Percentiles rank a stretch among this genome's conserved stretches.
phyloP scores from a whole-genome alignment of 2,888 invertebrate species.

The Eledona agricola region DNA sequence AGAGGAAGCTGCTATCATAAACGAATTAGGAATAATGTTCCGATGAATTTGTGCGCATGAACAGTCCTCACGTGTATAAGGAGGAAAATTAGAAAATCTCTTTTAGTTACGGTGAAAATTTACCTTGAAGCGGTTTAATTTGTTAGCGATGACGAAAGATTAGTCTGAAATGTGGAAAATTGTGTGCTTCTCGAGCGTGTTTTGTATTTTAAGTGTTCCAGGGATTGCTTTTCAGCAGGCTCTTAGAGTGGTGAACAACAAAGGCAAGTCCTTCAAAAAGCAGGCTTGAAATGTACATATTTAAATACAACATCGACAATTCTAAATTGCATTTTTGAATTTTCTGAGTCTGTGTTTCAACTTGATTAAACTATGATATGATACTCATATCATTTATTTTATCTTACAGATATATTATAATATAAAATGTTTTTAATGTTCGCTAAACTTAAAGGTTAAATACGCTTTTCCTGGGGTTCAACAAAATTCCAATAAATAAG shows the following conservation, averaged over 20 bases:
- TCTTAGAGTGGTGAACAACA: conserved; percentile 2
- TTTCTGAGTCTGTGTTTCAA: no score
- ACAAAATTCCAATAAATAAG: no score
- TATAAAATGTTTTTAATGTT: no score
- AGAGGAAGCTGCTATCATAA: not conserved
- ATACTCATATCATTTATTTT: no score
- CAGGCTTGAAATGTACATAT: not conserved
- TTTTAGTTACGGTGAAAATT: conserved; percentile 30
- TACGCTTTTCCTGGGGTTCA: no score
- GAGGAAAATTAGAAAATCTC: conserved; percentile 37
- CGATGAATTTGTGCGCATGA: conserved; percentile 28
- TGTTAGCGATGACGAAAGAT: not conserved
- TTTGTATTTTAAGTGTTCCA: conserved; percentile 1
- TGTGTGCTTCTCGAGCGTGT: conserved; percentile 15
- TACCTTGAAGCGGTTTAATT: conserved; percentile 13
- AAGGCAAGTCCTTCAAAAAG: conserved; percentile 7
- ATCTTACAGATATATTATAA: no score
- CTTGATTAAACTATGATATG: no score
- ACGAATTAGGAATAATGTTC: not conserved
- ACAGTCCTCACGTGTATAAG: conserved; percentile 34
- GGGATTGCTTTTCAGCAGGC: conserved; percentile 12
- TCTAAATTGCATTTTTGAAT: no score
- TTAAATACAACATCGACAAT: no score
- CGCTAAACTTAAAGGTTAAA: no score
- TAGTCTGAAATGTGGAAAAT: conserved; percentile 11